phyloP scores from a whole-genome alignment of 2,888 invertebrate genomes.

The Dromius quadrimaculatus region DNA sequence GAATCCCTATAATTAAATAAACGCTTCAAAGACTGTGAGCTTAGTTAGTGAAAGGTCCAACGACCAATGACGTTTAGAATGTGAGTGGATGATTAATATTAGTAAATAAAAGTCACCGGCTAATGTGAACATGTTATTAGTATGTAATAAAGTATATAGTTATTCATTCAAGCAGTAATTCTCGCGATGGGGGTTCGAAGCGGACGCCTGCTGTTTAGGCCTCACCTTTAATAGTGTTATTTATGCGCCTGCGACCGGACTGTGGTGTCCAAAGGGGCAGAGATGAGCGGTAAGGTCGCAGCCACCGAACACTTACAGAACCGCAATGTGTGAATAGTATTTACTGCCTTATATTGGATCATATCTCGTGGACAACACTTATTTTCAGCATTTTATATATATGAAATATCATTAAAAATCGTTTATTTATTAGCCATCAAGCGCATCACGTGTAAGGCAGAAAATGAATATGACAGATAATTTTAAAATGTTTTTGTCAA shows the following conservation, averaged over 20 bases:
- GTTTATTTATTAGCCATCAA: too few relatives aligned
- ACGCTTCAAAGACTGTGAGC: not conserved
- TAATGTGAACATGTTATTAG: conserved; percentile 67
- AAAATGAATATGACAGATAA: too few relatives aligned
- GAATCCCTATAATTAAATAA: too few relatives aligned
- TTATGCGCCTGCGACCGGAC: conserved; percentile 61
- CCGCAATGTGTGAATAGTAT: not conserved
- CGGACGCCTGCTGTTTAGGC: conserved; percentile 65
- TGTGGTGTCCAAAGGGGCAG: not conserved
- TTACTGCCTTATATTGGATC: not conserved
- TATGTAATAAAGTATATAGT: conserved; percentile 68
- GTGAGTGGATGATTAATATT: conserved; percentile 61
- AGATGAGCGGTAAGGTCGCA: not conserved
- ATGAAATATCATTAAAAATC: too few relatives aligned
- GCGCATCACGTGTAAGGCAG: too few relatives aligned
- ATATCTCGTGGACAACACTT: not conserved
- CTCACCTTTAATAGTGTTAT: conserved; percentile 69
- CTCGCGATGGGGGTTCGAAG: conserved; percentile 64
- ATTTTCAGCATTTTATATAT: too few relatives aligned
- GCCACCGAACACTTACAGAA: conserved; percentile 5
- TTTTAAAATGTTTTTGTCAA: too few relatives aligned
- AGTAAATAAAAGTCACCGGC: conserved; percentile 63
- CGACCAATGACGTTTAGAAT: conserved; percentile 59
- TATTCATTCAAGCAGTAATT: conserved; percentile 68
- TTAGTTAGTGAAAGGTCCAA: conserved; percentile 56